A percentile compares a stretch with the other conserved stretches of the same genome.
Evolutionary conservation across 2,113 vertebrate genomes (phyloP).

Genomic region (Bagarius yarrelli): DNA sequence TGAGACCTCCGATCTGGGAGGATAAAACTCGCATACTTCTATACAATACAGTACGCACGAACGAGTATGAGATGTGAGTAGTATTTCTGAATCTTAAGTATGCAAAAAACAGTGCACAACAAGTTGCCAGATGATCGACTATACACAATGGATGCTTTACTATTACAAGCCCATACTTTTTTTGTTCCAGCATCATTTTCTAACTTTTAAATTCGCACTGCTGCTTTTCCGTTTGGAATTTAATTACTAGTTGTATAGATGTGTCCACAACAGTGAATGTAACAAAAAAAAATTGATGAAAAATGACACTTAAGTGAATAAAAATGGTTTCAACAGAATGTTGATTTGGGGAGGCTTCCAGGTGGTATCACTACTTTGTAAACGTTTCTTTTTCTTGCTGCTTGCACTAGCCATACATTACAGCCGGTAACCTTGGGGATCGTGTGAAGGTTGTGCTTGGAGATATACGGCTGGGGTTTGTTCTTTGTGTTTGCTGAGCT

Average conservation of each 20-base stretch:
- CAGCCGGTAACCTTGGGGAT: background rate
- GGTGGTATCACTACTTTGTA: background rate
- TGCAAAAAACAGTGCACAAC: too few relatives aligned
- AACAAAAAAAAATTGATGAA: too few relatives aligned
- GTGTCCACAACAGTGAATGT: background rate
- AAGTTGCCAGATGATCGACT: too few relatives aligned
- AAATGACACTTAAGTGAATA: too few relatives aligned
- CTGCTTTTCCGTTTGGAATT: too few relatives aligned
- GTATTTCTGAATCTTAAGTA: too few relatives aligned
- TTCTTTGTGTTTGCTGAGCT: constrained; percentile 1
- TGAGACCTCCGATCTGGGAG: background rate
- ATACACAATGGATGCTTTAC: too few relatives aligned
- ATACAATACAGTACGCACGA: too few relatives aligned
- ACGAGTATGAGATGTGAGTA: too few relatives aligned
- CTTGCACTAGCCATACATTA: background rate
- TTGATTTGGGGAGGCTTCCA: background rate
- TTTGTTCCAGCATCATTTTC: too few relatives aligned
- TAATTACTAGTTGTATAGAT: background rate
- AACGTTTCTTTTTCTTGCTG: background rate
- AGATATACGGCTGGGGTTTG: background rate
- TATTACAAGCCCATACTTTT: too few relatives aligned
- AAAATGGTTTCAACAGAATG: background rate
- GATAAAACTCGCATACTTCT: background rate
- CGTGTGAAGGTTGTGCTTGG: background rate
- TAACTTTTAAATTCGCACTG: too few relatives aligned